Evolutionary conservation across 2,113 vertebrate species (phyloP), one percentile per base, ranked within the genome.

Genomic region (Oryzias javanicus): DNA sequence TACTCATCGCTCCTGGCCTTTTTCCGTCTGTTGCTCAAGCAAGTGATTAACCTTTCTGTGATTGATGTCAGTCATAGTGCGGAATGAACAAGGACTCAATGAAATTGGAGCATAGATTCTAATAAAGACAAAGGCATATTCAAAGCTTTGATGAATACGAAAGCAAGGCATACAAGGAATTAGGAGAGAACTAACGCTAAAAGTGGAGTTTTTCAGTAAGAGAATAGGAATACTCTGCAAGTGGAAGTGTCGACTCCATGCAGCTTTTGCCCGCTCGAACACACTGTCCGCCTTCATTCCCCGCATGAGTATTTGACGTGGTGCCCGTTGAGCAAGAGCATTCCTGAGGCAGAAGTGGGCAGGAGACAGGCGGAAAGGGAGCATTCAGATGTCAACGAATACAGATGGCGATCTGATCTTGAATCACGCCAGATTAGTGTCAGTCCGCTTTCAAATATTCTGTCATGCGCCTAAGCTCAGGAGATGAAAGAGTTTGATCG

Each of bases 111-210:
- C 15, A 44, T 60, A 61, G 45, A 73, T 80, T 80, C 66, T 76
- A 73, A 81, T 76, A 83, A 86, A 76, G 60, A 78, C 70, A 74
- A 65, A 75, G 72, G 51, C 20, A 0, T 46, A 57, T 68, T 76
- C 59, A 70, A 80, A 78, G 70, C 77, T 80, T 61, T 41, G 59
- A 55, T 74, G 67, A 71, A 73, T 48, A 58, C 70, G 53, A 63
- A 27, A 0, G 49, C 49, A 45, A 44, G 42, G 47, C 46, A 45
- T 51, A 54, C 4, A 44, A 8, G n/a, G 44, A 71, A 84, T 74
- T 89, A 63, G 79, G 66, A 60, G 17, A 78, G 58, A 61, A 80
- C 76, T 62, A 83, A 82, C 49, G 72, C 69, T 56, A 64, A 56
- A 58, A 67, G 24, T 35, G 35, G 35, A 35, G 8, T 10, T 35